These are phyloP conservation scores for Oikopleura dioica DNA, from an alignment of 23 tunicate genomes.

Conservation along the genomic window DNA sequence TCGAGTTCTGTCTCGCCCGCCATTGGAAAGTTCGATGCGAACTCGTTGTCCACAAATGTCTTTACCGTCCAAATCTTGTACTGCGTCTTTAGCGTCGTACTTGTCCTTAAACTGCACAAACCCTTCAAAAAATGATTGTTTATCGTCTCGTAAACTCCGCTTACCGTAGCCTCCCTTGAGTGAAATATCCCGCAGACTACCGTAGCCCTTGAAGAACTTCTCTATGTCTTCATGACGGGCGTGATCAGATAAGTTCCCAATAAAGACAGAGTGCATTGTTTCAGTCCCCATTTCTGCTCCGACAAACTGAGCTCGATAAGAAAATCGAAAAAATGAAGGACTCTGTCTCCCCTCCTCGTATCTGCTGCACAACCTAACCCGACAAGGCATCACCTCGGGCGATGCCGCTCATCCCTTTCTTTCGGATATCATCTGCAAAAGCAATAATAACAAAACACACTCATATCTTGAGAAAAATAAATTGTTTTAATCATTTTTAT, in stretches of 20 bases:
- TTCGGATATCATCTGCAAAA: too few species aligned
- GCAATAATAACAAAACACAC: too few species aligned
- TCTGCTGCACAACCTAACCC: too few species aligned
- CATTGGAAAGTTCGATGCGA: not conserved
- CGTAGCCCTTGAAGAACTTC: constrained; percentile 7
- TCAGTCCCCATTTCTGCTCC: not conserved
- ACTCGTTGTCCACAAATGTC: constrained; percentile 9
- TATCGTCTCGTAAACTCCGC: not conserved
- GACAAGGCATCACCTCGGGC: too few species aligned
- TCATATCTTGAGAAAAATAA: too few species aligned
- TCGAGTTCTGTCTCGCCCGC: too few species aligned
- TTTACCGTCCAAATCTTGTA: not conserved
- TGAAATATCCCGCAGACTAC: not conserved
- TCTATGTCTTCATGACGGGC: constrained; percentile 7
- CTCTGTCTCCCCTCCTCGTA: too few species aligned
- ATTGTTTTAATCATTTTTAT: too few species aligned
- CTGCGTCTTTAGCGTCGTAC: constrained; percentile 9
- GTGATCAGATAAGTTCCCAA: constrained; percentile 8
- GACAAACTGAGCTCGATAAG: too few species aligned
- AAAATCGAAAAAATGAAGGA: too few species aligned
- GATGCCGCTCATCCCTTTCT: too few species aligned
- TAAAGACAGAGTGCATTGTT: not conserved
- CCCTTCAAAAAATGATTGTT: not conserved
- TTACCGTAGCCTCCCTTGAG: constrained; percentile 5
- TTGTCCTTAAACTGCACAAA: constrained; percentile 6